Conservation (phyloP, 2,888 invertebrate genomes). For the Poecilobothrus nobilitatus region DNA sequence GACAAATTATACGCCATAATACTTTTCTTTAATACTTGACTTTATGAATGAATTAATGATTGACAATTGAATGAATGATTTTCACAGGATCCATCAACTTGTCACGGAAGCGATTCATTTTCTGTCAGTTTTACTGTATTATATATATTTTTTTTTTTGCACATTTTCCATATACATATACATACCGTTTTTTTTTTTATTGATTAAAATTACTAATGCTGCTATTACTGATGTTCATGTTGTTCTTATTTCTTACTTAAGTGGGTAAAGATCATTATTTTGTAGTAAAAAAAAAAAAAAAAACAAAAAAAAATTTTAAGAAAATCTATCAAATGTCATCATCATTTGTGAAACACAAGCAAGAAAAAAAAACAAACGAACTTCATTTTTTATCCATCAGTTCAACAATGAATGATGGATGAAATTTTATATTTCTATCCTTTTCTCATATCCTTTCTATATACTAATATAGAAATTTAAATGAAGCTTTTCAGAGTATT, state of each 20-base stretch:
- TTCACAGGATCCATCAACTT: background rate
- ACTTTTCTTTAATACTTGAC: background rate
- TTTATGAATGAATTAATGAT: background rate
- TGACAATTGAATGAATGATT: background rate
- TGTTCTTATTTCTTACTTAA: background rate
- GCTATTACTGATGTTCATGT: too few species aligned
- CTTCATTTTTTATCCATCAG: background rate
- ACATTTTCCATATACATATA: background rate
- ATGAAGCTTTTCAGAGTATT: background rate
- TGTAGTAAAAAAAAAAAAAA: too few species aligned
- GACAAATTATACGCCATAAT: background rate
- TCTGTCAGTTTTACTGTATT: background rate
- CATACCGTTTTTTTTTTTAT: too few species aligned
- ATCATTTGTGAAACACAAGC: background rate
- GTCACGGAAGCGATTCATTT: constrained; percentile 2
- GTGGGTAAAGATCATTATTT: too few species aligned
- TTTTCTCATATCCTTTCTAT: too few species aligned
- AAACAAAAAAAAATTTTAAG: too few species aligned
- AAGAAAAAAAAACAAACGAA: background rate
- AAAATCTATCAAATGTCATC: constrained; percentile 3
- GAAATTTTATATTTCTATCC: background rate
- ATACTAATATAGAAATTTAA: too few species aligned
- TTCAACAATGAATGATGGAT: background rate
- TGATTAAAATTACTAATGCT: background rate
- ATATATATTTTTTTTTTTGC: background rate